Evolutionary conservation across 2,797 vertebrate genomes (phyloP).

Genomic region (Mionectes olivaceus): DNA sequence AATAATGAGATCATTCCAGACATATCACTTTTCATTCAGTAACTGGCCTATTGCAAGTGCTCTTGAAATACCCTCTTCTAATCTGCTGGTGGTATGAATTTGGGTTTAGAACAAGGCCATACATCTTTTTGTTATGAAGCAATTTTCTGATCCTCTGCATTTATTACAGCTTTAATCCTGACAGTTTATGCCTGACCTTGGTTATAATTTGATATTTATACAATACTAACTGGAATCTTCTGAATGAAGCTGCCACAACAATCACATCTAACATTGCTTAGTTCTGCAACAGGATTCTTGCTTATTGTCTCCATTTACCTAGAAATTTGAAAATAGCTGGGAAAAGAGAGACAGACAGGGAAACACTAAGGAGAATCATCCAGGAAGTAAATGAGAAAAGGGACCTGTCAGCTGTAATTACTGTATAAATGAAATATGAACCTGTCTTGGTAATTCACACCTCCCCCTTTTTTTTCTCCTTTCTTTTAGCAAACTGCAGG

Average conservation of each 20-base stretch:
- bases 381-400: conserved; percentile 11
- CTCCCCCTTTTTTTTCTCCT: not conserved
- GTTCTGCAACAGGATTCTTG: not conserved
- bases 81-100: conserved; percentile 55
- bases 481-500: not conserved
- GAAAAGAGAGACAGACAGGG: not conserved
- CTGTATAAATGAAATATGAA: not conserved
- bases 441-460: not conserved
- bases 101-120: conserved; percentile 58
- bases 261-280: not conserved
- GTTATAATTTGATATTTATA: conserved; percentile 59
- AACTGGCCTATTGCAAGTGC: conserved; percentile 29
- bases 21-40: conserved; percentile 19
- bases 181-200: conserved; percentile 62
- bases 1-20: conserved; percentile 22
- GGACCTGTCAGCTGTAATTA: conserved; percentile 18
- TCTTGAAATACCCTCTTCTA: conserved; percentile 70
- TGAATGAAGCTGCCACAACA: not conserved
- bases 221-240: conserved; percentile 36
- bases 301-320: not conserved
- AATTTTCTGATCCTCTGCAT: conserved; percentile 72
- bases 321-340: conserved; percentile 3
- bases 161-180: conserved; percentile 53
- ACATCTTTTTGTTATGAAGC: conserved; percentile 57
- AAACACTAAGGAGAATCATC: not conserved